Evolutionary conservation across 2,797 vertebrate genomes (phyloP).

Genomic region (Siniperca scherzeri): DNA sequence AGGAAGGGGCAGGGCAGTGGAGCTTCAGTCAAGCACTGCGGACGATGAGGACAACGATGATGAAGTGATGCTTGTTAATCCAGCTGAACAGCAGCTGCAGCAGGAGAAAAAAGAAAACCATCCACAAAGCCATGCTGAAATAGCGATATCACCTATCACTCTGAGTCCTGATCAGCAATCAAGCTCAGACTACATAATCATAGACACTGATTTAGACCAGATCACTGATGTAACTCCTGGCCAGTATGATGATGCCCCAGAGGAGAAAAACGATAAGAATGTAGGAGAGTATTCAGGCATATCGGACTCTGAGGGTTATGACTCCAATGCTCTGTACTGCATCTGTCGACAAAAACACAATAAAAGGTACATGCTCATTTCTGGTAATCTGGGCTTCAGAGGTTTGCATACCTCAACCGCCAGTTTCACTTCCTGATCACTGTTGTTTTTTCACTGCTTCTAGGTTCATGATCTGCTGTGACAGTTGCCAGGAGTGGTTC

Average conservation of each 20-base stretch:
- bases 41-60: slow-evolving; percentile 55
- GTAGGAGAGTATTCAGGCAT: slow-evolving; percentile 71
- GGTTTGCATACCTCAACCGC: slow-evolving; percentile 53
- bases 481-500: slow-evolving; percentile 94
- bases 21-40: slow-evolving; percentile 42
- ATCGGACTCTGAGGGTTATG: slow-evolving; percentile 85
- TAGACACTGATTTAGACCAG: slow-evolving; percentile 67
- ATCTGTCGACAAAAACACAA: slow-evolving; percentile 92
- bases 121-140: slow-evolving; percentile 2
- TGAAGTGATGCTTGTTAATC: slow-evolving; percentile 60
- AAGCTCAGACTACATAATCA: slow-evolving; percentile 59
- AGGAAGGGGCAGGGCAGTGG: slow-evolving; percentile 64
- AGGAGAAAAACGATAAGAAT: slow-evolving; percentile 28
- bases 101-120: slow-evolving; percentile 70
- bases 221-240: slow-evolving; percentile 43
- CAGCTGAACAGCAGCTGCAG: slow-evolving; percentile 76
- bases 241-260: slow-evolving; percentile 75
- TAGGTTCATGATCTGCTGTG: slow-evolving; percentile 98
- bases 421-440: slow-evolving; percentile 58
- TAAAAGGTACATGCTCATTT: slow-evolving; percentile 87
- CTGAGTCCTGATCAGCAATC: slow-evolving; percentile 53
- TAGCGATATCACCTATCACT: slow-evolving; percentile 19
- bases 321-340: slow-evolving; percentile 89
- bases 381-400: slow-evolving; percentile 24
- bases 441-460: slow-evolving; percentile 19